Conservation (phyloP, 2,797 vertebrate species). For the Masticophis lateralis region DNA sequence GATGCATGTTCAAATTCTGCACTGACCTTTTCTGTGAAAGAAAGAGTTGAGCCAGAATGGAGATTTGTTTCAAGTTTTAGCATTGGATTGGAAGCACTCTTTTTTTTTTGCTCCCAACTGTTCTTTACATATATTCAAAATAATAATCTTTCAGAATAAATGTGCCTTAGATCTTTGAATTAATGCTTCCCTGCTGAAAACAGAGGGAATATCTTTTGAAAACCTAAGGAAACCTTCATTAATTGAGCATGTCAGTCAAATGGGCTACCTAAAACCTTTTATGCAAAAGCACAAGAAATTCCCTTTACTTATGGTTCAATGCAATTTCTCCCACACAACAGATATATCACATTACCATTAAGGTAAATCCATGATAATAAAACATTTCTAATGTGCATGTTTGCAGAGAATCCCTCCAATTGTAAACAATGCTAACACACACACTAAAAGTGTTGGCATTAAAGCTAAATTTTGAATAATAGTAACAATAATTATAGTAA, state of each 20-base stretch:
- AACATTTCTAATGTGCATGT: conserved; percentile 61
- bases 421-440: conserved; percentile 70
- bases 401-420: conserved; percentile 61
- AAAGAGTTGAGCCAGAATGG: conserved; percentile 28
- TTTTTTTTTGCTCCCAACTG: background rate
- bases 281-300: conserved; percentile 56
- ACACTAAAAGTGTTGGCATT: conserved; percentile 78
- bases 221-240: conserved; percentile 13
- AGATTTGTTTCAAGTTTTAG: conserved; percentile 29
- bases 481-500: conserved; percentile 6
- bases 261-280: conserved; percentile 54
- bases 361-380: conserved; percentile 56
- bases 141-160: conserved; percentile 36
- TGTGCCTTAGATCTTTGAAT: conserved; percentile 27
- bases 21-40: conserved; percentile 22
- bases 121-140: conserved; percentile 27
- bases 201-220: conserved; percentile 49
- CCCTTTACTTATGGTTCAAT: conserved; percentile 53
- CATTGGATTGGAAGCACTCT: conserved; percentile 13
- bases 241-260: conserved; percentile 9
- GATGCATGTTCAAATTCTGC: conserved; percentile 2
- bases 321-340: conserved; percentile 51
- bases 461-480: conserved; percentile 79
- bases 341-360: conserved; percentile 56
- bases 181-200: conserved; percentile 46